Evolutionary conservation across 2,888 invertebrate genomes (phyloP).

Genomic region (Balanococcus diminutus): DNA sequence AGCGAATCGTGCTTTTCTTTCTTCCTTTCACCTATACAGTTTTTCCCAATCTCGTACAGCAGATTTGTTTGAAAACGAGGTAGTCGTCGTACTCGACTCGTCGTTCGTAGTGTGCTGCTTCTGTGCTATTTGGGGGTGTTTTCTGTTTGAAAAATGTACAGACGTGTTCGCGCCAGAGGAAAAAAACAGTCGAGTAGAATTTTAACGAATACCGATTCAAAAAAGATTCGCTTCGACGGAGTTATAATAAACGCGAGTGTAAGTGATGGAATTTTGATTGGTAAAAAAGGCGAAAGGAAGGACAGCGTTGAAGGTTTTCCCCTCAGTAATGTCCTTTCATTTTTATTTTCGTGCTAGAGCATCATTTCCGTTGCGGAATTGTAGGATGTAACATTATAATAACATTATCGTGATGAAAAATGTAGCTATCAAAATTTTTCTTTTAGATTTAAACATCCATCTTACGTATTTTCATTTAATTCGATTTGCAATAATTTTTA

Average conservation of each 20-base stretch:
- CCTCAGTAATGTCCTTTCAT: background rate
- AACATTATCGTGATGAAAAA: too few relatives aligned
- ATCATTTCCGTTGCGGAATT: too few relatives aligned
- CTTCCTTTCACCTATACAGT: background rate
- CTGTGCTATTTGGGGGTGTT: background rate
- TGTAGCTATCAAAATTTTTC: too few relatives aligned
- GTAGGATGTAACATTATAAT: too few relatives aligned
- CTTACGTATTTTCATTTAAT: too few relatives aligned
- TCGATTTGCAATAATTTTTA: too few relatives aligned
- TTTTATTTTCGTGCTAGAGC: background rate
- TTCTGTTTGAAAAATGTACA: constrained; percentile 1
- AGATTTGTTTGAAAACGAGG: background rate
- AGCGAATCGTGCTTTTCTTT: background rate
- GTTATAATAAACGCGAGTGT: constrained; percentile 10
- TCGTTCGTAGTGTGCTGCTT: too few relatives aligned
- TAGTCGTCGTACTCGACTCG: background rate
- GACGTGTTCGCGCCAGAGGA: background rate
- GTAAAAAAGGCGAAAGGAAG: background rate
- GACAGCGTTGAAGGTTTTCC: background rate
- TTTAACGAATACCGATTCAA: constrained; percentile 31
- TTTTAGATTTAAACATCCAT: too few relatives aligned
- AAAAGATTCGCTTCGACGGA: background rate
- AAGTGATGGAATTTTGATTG: background rate
- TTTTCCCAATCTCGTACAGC: background rate
- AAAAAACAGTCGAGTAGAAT: constrained; percentile 11